Percentiles rank a stretch among this genome's conserved stretches.
Conservation (phyloP, 2,113 vertebrate genomes). For the Natator depressus region DNA sequence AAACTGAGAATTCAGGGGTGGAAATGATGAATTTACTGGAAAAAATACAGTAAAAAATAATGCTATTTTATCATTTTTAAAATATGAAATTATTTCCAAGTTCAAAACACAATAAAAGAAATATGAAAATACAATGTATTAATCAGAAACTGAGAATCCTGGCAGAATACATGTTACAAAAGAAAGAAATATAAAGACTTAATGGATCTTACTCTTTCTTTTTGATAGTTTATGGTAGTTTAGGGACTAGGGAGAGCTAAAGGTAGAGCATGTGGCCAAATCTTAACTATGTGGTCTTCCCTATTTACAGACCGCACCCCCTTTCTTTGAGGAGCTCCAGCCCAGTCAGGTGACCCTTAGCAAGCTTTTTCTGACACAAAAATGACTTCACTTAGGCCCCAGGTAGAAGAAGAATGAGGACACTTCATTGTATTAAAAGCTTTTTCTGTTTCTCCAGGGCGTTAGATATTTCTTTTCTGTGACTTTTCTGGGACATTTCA, state of each 20-base stretch:
- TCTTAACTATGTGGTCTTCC: fast-evolving
- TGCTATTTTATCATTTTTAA: background rate
- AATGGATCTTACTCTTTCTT: background rate
- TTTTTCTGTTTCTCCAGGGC: background rate
- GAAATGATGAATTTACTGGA: too few relatives aligned
- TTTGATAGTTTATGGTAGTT: background rate
- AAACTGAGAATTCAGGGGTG: too few relatives aligned
- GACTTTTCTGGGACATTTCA: background rate
- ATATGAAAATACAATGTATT: background rate
- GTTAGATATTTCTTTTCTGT: background rate
- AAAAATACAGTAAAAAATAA: too few relatives aligned
- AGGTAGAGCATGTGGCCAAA: background rate
- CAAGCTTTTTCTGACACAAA: background rate
- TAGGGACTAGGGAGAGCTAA: background rate
- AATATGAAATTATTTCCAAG: background rate
- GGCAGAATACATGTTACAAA: fast-evolving
- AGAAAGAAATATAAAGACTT: background rate
- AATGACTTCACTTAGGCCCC: background rate
- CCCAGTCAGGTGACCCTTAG: background rate
- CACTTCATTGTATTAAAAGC: too few relatives aligned
- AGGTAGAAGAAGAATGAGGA: too few relatives aligned
- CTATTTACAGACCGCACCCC: background rate
- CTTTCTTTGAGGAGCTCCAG: background rate
- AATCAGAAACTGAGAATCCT: background rate
- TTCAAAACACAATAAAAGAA: background rate